Evolutionary conservation across 2,888 invertebrate species (phyloP).

Genomic region (Leptopilina drosophilae): DNA sequence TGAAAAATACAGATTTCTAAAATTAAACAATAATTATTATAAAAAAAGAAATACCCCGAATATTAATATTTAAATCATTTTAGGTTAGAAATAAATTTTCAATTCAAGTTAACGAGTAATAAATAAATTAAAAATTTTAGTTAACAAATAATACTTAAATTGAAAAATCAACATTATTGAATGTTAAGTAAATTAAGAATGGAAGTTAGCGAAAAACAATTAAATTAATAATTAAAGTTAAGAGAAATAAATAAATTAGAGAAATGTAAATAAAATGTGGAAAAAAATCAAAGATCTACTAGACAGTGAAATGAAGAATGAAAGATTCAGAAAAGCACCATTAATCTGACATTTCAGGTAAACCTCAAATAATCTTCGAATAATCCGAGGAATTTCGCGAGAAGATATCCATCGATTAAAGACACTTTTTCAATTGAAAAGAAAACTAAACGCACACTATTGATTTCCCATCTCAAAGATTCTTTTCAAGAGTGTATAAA

Average conservation of each 20-base stretch:
- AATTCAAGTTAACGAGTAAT: too few species aligned
- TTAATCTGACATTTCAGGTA: conserved; percentile 24
- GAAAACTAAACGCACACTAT: conserved; percentile 2
- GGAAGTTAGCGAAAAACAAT: neutral
- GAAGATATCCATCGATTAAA: conserved; percentile 13
- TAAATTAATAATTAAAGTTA: too few species aligned
- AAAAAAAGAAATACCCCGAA: too few species aligned
- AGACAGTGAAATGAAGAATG: neutral
- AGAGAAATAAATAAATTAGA: too few species aligned
- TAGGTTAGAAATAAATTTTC: too few species aligned
- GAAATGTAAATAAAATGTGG: neutral
- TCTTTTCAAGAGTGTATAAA: neutral
- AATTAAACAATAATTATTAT: too few species aligned
- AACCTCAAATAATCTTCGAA: conserved; percentile 21
- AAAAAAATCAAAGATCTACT: neutral
- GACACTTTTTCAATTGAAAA: neutral
- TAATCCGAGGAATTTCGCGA: conserved; percentile 13
- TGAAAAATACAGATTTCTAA: too few species aligned
- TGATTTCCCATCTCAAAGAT: neutral
- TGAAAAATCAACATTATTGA: too few species aligned
- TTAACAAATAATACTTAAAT: too few species aligned
- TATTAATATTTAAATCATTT: too few species aligned
- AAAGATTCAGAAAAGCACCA: conserved; percentile 12
- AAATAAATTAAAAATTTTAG: too few species aligned
- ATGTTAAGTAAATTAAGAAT: neutral